Conservation (phyloP, 2,113 vertebrate species). For the Clupea harengus region DNA sequence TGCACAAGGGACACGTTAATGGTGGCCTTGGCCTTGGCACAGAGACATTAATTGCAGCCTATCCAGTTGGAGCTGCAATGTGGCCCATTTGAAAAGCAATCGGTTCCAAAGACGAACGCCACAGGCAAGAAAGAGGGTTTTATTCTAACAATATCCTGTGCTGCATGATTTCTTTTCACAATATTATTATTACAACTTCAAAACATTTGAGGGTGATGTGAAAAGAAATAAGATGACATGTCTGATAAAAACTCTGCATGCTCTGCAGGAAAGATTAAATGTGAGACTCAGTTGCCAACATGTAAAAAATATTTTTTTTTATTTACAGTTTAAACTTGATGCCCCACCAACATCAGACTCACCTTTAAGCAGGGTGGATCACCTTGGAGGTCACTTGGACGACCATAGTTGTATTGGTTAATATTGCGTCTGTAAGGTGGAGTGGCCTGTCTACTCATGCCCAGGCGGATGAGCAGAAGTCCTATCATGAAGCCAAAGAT, state of each 20-base stretch:
- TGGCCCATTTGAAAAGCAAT: neutral
- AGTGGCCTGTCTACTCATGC: constrained; percentile 50
- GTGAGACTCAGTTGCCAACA: neutral
- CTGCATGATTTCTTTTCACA: neutral
- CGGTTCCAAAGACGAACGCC: neutral
- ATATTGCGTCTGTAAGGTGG: constrained; percentile 29
- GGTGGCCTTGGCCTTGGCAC: neutral
- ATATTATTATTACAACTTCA: neutral
- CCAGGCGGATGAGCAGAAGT: constrained; percentile 74
- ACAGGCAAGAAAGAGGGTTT: neutral
- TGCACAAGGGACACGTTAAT: neutral
- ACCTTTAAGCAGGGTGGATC: neutral
- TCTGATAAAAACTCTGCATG: neutral
- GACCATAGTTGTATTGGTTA: constrained; percentile 6
- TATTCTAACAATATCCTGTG: neutral
- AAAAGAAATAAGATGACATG: neutral
- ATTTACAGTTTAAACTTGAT: neutral
- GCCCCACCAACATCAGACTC: neutral
- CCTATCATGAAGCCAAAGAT: constrained; percentile 78
- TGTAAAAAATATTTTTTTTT: neutral
- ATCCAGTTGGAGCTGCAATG: neutral
- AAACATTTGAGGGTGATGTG: neutral
- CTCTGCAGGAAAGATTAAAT: neutral
- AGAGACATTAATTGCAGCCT: constrained; percentile 34
- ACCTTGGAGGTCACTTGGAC: constrained; percentile 7